These are phyloP conservation scores for Sclerurus mexicanus DNA, from an alignment of 2,113 vertebrate species.

Conservation along the genomic window DNA sequence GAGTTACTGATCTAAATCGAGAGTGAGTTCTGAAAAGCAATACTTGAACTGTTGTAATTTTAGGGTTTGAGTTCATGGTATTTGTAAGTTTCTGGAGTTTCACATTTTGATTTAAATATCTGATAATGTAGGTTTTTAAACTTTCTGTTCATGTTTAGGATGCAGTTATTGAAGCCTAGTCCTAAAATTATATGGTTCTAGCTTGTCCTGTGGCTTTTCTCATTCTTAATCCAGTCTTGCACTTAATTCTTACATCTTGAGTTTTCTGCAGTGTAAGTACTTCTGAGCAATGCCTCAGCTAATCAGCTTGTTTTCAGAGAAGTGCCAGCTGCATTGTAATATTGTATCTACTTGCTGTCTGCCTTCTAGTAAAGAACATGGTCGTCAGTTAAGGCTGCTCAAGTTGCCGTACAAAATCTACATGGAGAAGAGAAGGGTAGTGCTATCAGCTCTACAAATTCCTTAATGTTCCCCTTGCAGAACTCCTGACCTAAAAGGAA, in stretches of 20 bases:
- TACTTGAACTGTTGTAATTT: background rate
- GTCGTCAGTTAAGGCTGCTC: background rate
- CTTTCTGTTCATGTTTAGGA: background rate
- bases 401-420: background rate
- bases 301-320: background rate
- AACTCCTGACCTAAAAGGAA: background rate
- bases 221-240: background rate
- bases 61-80: background rate
- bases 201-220: background rate
- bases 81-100: background rate
- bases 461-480: background rate
- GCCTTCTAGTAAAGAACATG: background rate
- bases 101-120: background rate
- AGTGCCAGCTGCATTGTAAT: background rate
- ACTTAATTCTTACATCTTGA: background rate
- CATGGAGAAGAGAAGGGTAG: background rate
- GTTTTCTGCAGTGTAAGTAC: background rate
- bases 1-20: background rate
- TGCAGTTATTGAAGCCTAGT: background rate
- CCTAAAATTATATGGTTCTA: background rate
- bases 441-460: background rate
- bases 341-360: background rate
- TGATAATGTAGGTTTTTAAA: background rate
- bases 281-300: background rate
- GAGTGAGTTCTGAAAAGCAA: background rate